A percentile compares a stretch with the other conserved stretches of the same genome.
Evolutionary conservation across 2,888 invertebrate species (phyloP).

Genomic region (Ochropleura plecta): DNA sequence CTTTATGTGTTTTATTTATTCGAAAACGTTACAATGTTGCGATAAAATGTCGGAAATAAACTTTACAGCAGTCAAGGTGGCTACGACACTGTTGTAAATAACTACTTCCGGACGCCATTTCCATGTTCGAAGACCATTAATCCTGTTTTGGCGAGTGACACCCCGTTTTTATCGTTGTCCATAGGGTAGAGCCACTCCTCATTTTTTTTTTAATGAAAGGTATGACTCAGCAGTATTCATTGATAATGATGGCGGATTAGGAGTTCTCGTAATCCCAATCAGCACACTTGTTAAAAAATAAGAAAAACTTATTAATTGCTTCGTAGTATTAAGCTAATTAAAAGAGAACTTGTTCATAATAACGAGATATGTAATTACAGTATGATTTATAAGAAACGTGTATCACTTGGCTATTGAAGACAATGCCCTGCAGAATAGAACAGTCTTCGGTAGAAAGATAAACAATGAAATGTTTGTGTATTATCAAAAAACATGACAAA

Average conservation of each 20-base stretch:
- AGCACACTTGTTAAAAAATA: constrained; percentile 6
- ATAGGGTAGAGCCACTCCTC: constrained; percentile 73
- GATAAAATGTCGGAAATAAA: constrained; percentile 58
- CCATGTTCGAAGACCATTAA: constrained; percentile 79
- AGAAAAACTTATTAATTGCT: neutral
- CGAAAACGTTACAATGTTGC: constrained; percentile 34
- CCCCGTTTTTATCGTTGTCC: constrained; percentile 71
- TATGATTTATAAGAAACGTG: neutral
- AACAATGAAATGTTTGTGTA: neutral
- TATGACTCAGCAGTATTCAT: constrained; percentile 53
- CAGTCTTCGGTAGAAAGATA: neutral
- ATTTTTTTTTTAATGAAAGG: constrained; percentile 54
- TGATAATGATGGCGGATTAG: constrained; percentile 21
- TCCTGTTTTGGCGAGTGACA: constrained; percentile 75
- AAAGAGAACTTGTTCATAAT: neutral
- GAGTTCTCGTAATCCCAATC: constrained; percentile 2
- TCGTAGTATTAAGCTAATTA: constrained; percentile 6
- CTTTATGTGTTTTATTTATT: constrained; percentile 28
- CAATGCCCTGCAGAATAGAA: neutral
- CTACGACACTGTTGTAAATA: constrained; percentile 73
- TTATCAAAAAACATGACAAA: neutral
- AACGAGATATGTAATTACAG: constrained; percentile 5
- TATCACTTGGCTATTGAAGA: neutral
- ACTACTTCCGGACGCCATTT: constrained; percentile 75
- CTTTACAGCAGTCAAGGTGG: constrained; percentile 67